These are phyloP conservation scores for Pampusana beccarii DNA, from an alignment of 2,113 vertebrate genomes.

Conservation along the genomic window DNA sequence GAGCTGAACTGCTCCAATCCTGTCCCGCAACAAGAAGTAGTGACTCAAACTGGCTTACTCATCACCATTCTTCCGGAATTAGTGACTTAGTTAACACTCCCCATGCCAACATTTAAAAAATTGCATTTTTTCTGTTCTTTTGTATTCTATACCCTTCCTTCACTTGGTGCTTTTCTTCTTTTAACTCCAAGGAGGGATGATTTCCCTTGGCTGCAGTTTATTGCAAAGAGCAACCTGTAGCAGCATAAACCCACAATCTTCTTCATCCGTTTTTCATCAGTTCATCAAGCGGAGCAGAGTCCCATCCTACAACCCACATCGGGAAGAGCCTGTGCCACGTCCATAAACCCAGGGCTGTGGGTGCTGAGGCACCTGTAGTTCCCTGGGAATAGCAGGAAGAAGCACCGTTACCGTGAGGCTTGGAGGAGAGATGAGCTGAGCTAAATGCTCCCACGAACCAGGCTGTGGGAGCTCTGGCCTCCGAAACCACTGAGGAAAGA, in stretches of 20 bases:
- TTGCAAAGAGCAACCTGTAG: neutral
- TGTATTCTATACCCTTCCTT: neutral
- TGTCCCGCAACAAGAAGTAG: neutral
- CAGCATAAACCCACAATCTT: neutral
- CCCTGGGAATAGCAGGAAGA: neutral
- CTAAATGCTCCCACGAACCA: neutral
- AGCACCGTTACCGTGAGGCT: fast-evolving
- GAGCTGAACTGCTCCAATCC: neutral
- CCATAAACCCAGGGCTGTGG: fast-evolving
- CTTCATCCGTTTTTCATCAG: neutral
- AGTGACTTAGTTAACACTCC: neutral
- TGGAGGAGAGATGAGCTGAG: neutral
- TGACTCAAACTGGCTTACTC: neutral
- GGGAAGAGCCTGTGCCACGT: neutral
- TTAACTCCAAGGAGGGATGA: neutral
- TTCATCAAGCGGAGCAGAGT: neutral
- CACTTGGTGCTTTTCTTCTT: neutral
- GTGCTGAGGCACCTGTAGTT: neutral
- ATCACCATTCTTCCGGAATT: neutral
- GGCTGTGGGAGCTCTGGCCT: fast-evolving
- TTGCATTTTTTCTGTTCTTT: neutral
- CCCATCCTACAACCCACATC: neutral
- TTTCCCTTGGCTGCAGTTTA: neutral
- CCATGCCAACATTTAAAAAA: neutral
- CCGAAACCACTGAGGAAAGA: neutral